Conservation (phyloP, 2,888 invertebrate genomes). For the Slavum lentiscoides region DNA sequence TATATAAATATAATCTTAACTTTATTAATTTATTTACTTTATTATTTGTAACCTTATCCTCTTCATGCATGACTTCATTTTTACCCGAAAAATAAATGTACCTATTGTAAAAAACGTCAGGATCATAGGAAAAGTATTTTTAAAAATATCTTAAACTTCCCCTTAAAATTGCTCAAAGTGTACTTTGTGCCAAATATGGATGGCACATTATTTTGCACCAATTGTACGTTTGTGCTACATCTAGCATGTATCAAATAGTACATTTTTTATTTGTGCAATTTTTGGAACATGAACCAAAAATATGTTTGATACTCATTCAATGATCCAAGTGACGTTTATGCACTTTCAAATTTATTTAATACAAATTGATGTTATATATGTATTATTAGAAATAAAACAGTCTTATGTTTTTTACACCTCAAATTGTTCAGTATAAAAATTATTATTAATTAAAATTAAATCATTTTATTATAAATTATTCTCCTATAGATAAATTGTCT, state of each 20-base stretch:
- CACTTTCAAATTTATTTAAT: background rate
- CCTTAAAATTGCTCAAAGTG: background rate
- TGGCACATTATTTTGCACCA: background rate
- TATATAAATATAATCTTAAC: too few relatives aligned
- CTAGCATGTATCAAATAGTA: background rate
- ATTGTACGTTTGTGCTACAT: too few relatives aligned
- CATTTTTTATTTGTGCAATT: background rate
- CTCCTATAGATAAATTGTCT: too few relatives aligned
- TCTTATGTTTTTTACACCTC: background rate
- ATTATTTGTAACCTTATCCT: too few relatives aligned
- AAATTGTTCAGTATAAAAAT: background rate
- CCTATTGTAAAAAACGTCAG: background rate
- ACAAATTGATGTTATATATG: background rate
- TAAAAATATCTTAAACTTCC: background rate
- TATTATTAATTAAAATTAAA: background rate
- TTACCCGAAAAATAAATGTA: too few relatives aligned
- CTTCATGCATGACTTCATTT: too few relatives aligned
- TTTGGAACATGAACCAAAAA: too few relatives aligned
- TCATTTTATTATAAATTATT: too few relatives aligned
- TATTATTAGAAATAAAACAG: background rate
- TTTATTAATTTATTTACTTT: too few relatives aligned
- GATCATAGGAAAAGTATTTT: background rate
- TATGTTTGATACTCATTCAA: too few relatives aligned
- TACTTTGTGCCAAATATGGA: background rate
- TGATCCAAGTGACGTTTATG: too few relatives aligned